Base-by-base conservation (phyloP, 2,888 invertebrate species). In the Pycnomerus fuliginosus region DNA sequence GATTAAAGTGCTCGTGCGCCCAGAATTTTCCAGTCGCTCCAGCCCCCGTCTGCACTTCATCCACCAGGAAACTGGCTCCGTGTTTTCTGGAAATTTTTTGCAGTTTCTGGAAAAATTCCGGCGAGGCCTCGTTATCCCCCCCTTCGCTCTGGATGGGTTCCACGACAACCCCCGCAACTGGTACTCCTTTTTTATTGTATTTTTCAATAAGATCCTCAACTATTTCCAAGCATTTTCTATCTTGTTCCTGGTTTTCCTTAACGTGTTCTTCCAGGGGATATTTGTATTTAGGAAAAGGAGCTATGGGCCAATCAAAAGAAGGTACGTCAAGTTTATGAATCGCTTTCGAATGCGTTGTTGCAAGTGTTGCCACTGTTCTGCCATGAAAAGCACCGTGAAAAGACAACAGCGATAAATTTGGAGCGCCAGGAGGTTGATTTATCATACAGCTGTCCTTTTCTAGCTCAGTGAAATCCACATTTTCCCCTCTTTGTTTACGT, bases 111-210 rank as follows among this genome's bases (percentile, higher is more conserved):
- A 97, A 98, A 71, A 96, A 98, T 56, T 86, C 81, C 0, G 90
- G 85, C 0, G 94, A 93, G 0, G 86, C 97, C 67, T 94, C 91
- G 67, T 93, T 85, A 66, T 99, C 99, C 1, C 99, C 99, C 2
- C 99, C 98, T 75, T 99, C 99, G 0, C 93, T 85, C 72, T 98
- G 98, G 53, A 99, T 96, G 0, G 99, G 98, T 70, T 99, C 99
- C 1, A 95, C 79, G 5, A 96, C 81, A 8, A 97, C 77, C 5
- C 94, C 99, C 14, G 94, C 97, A 0, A 99, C 93, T 1, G 91
- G 90, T 24, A 72, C 72, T 16, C 78, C 81, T 50, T 80, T 81
- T 50, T 81, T 83, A n/a, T 80, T 79, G 64, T 83, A 91, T 50
- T 79, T 70, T 8, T 81, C 80, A 49, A 96, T 86, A 23, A 87